A percentile compares a stretch with the other conserved stretches of the same genome.
Evolutionary conservation across 2,797 vertebrate genomes (phyloP).

Genomic region (Manis crassicaudata): DNA sequence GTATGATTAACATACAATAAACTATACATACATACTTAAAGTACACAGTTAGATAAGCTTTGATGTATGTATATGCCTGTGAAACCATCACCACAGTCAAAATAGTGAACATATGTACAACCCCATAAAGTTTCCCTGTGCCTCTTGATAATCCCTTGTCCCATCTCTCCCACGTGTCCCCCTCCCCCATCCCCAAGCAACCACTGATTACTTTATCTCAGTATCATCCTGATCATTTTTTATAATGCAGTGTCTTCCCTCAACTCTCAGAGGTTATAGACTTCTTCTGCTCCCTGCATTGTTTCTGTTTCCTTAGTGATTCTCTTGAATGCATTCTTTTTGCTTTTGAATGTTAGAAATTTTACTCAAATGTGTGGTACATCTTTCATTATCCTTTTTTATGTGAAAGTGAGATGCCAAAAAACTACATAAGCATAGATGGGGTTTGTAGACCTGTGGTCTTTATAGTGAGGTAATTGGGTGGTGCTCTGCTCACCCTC

Average conservation of each 20-base stretch:
- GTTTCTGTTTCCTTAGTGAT: neutral
- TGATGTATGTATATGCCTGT: neutral
- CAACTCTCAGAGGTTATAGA: neutral
- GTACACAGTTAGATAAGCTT: neutral
- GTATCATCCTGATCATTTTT: slow-evolving; percentile 12
- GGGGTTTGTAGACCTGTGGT: neutral
- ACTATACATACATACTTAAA: slow-evolving; percentile 30
- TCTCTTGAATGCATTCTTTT: slow-evolving; percentile 41
- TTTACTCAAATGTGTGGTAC: slow-evolving; percentile 17
- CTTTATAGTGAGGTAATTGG: neutral
- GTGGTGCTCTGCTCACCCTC: accelerated
- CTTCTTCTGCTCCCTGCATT: neutral
- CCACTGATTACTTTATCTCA: neutral
- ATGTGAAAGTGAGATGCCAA: neutral
- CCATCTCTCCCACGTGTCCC: neutral
- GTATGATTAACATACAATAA: neutral
- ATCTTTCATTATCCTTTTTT: neutral
- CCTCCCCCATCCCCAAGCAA: neutral
- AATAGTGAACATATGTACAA: neutral
- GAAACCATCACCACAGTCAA: slow-evolving; percentile 9
- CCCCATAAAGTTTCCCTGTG: neutral
- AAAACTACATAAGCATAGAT: neutral
- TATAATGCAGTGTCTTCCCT: neutral
- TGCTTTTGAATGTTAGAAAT: slow-evolving; percentile 17
- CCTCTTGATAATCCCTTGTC: neutral